Percentiles rank a stretch among this genome's conserved stretches.
Evolutionary conservation across 2,113 vertebrate genomes (phyloP).

Genomic region (Xyliphius kryptos): DNA sequence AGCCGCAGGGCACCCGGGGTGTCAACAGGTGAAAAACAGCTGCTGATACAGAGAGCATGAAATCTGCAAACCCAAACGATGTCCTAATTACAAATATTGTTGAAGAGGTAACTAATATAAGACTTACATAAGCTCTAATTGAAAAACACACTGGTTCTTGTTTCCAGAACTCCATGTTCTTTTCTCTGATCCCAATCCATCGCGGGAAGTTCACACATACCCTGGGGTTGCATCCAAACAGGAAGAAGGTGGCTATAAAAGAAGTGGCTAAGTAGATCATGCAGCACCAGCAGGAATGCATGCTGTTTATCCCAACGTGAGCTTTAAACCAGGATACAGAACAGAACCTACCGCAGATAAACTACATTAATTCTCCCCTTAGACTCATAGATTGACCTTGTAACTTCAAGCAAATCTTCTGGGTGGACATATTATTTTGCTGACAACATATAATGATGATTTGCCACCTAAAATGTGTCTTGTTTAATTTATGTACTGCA

Average conservation of each 20-base stretch:
- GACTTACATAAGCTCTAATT: conserved; percentile 23
- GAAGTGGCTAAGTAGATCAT: conserved; percentile 10
- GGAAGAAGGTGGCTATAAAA: conserved; percentile 24
- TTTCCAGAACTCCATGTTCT: conserved; percentile 36
- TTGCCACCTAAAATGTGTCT: too few relatives aligned
- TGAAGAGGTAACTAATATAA: too few relatives aligned
- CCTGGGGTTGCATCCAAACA: conserved; percentile 21
- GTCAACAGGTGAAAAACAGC: too few relatives aligned
- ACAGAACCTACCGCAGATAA: conserved; percentile 9
- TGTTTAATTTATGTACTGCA: too few relatives aligned
- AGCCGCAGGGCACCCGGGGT: neutral
- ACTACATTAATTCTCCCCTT: conserved; percentile 1
- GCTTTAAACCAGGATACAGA: conserved; percentile 4
- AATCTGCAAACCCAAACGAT: too few relatives aligned
- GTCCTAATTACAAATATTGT: too few relatives aligned
- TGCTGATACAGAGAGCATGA: too few relatives aligned
- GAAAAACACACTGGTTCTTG: conserved; percentile 29
- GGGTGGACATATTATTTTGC: too few relatives aligned
- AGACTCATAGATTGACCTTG: neutral
- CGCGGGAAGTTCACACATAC: conserved; percentile 26
- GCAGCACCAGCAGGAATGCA: neutral
- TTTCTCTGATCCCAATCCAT: conserved; percentile 11
- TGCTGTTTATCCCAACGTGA: neutral
- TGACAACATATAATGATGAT: too few relatives aligned
- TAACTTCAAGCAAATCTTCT: too few relatives aligned